These are phyloP conservation scores for Phytoseiulus persimilis DNA, from an alignment of 2,888 invertebrate species.

Conservation along the genomic window DNA sequence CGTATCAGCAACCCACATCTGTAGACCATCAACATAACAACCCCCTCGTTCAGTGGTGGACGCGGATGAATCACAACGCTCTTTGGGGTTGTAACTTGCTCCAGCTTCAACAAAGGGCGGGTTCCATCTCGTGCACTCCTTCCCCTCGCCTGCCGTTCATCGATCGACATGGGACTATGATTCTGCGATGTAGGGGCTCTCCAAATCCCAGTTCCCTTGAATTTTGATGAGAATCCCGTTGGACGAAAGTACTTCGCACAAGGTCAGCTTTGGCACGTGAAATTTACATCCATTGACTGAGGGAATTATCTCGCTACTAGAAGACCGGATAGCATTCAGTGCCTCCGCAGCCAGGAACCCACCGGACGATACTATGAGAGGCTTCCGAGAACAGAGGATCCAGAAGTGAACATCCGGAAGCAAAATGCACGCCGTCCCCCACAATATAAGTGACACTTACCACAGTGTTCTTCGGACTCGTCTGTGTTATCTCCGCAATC, in stretches of 20 bases:
- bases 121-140: neutral
- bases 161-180: neutral
- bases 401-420: too few relatives aligned
- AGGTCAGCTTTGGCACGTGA: too few relatives aligned
- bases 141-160: neutral
- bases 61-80: neutral
- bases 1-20: neutral
- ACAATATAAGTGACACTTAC: neutral
- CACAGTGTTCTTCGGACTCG: slow-evolving; percentile 53
- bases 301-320: too few relatives aligned
- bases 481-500: slow-evolving; percentile 84
- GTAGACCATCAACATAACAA: neutral
- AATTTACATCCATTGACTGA: too few relatives aligned
- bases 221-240: neutral
- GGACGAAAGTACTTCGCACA: neutral
- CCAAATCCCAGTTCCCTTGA: neutral
- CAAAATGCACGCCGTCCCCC: too few relatives aligned
- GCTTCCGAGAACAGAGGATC: neutral
- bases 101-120: neutral
- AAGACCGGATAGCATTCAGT: too few relatives aligned
- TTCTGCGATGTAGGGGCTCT: neutral
- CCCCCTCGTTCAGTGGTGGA: neutral
- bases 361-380: too few relatives aligned
- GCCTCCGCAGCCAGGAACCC: too few relatives aligned
- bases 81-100: neutral